Percentiles rank a stretch among this genome's conserved stretches.
Conservation (phyloP, 2,113 vertebrate genomes). For the Plestiodon gilberti region DNA sequence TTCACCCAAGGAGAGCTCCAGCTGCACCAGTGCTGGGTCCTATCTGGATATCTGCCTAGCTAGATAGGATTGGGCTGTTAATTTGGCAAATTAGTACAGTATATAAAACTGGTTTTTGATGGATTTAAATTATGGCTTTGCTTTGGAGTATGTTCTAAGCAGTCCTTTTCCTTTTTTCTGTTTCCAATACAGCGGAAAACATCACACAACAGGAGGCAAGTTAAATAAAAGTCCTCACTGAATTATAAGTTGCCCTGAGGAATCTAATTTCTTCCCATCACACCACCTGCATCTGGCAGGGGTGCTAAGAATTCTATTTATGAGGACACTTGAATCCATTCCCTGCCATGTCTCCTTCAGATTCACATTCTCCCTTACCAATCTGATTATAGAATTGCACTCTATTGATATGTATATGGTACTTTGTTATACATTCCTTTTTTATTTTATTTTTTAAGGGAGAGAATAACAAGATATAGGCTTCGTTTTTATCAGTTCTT, state of each 20-base stretch:
- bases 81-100: neutral
- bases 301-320: slow-evolving; percentile 28
- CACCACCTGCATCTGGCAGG: slow-evolving; percentile 26
- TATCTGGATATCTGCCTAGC: too few relatives aligned
- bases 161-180: slow-evolving; percentile 27
- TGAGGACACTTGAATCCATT: slow-evolving; percentile 12
- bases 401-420: slow-evolving; percentile 19
- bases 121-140: neutral
- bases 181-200: slow-evolving; percentile 19
- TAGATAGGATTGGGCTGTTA: too few relatives aligned
- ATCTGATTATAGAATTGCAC: slow-evolving; percentile 2
- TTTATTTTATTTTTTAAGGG: neutral
- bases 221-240: slow-evolving; percentile 46
- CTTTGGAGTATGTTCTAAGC: neutral
- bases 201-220: slow-evolving; percentile 44
- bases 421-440: neutral
- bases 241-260: slow-evolving; percentile 53
- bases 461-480: neutral
- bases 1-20: too few relatives aligned
- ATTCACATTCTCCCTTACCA: slow-evolving; percentile 3
- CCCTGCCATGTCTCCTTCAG: neutral
- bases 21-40: too few relatives aligned
- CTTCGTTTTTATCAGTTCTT: accelerated
- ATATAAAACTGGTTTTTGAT: neutral
- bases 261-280: slow-evolving; percentile 57